Percentiles rank a stretch among this genome's conserved stretches.
phyloP scores from a whole-genome alignment of 2,113 vertebrate species.

The Cyprinodon variegatus region DNA sequence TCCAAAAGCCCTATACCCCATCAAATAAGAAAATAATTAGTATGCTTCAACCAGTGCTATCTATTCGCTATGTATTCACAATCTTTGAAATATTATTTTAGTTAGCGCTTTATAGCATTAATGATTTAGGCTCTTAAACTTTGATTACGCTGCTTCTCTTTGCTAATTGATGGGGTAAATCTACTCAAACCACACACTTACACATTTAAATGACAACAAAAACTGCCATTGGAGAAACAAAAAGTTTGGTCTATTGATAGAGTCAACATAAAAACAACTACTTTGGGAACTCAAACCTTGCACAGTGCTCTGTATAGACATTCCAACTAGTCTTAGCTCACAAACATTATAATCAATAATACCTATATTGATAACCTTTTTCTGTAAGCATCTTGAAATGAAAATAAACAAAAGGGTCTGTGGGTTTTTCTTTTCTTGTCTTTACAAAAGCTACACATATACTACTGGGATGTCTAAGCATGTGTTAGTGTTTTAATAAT shows the following conservation, averaged over 20 bases:
- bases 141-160: conserved; percentile 15
- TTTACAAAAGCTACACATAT: conserved; percentile 85
- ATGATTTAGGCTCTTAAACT: background rate
- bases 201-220: conserved; percentile 64
- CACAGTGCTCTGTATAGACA: conserved; percentile 85
- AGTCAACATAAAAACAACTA: conserved; percentile 68
- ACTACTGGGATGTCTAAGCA: conserved; percentile 83
- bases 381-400: conserved; percentile 75
- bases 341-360: conserved; percentile 81
- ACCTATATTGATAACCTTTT: conserved; percentile 80
- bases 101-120: conserved; percentile 5
- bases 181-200: conserved; percentile 68
- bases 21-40: conserved; percentile 47
- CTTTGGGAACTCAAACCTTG: conserved; percentile 79
- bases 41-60: conserved; percentile 10
- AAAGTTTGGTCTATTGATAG: conserved; percentile 78
- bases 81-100: conserved; percentile 3
- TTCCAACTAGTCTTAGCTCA: conserved; percentile 83
- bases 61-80: conserved; percentile 33
- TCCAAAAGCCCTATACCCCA: conserved; percentile 27
- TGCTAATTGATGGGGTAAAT: conserved; percentile 45
- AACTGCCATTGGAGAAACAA: conserved; percentile 61
- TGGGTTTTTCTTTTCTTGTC: conserved; percentile 60
- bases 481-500: conserved; percentile 82
- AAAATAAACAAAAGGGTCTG: conserved; percentile 73